Evolutionary conservation across 2,888 invertebrate genomes (phyloP).

Genomic region (Pycnomerus fuliginosus): DNA sequence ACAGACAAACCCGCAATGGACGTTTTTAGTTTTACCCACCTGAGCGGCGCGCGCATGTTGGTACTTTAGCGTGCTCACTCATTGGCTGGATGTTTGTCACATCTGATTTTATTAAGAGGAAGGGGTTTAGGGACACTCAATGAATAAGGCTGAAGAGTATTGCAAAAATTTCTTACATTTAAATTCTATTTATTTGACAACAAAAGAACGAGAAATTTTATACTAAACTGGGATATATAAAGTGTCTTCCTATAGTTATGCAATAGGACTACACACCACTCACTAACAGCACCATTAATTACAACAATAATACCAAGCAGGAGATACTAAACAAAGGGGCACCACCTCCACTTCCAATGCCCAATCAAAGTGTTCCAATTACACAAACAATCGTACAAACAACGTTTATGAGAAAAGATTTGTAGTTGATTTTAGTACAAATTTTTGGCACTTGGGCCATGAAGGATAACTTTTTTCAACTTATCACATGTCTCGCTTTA

Average conservation of each 20-base stretch:
- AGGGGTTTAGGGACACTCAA: constrained; percentile 73
- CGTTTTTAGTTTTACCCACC: too few species aligned
- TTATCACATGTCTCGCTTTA: too few species aligned
- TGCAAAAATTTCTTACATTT: constrained; percentile 63
- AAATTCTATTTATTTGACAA: constrained; percentile 58
- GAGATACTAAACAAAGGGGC: constrained; percentile 5
- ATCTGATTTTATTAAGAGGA: constrained; percentile 70
- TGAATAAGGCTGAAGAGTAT: constrained; percentile 74
- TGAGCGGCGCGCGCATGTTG: too few species aligned
- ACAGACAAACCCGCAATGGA: too few species aligned
- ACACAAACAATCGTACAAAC: too few species aligned
- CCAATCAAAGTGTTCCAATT: constrained; percentile 6
- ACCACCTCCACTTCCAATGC: constrained; percentile 33
- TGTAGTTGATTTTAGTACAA: too few species aligned
- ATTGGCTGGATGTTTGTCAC: too few species aligned
- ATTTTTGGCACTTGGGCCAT: too few species aligned
- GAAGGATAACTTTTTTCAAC: too few species aligned
- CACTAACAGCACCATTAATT: constrained; percentile 16
- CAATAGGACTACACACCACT: constrained; percentile 56
- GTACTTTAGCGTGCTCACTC: too few species aligned
- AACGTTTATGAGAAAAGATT: constrained; percentile 33
- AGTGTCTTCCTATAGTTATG: constrained; percentile 69
- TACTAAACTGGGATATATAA: constrained; percentile 68
- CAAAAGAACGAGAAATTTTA: constrained; percentile 75
- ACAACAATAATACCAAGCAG: constrained; percentile 9